Conservation (phyloP, 2,113 vertebrate genomes). For the Otocyon megalotis region DNA sequence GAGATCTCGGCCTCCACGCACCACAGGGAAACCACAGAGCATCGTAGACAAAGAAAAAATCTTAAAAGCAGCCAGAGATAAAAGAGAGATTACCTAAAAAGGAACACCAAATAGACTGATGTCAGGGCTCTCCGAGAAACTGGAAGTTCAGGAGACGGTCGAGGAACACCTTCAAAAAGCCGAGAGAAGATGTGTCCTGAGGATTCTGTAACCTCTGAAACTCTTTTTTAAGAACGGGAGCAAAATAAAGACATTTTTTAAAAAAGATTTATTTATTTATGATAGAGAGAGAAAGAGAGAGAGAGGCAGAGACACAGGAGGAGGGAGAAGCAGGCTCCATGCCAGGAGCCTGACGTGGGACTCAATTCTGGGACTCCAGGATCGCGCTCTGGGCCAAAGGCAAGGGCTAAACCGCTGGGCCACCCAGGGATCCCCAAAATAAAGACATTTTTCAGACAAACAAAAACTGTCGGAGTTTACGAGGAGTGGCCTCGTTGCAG, state of each 20-base stretch:
- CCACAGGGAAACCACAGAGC: not conserved
- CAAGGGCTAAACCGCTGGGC: too few relatives aligned
- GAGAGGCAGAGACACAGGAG: too few relatives aligned
- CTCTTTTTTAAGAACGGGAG: constrained; percentile 4
- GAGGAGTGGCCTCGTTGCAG: not conserved
- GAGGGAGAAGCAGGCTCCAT: too few relatives aligned
- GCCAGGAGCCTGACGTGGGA: too few relatives aligned
- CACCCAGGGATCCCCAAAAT: not conserved
- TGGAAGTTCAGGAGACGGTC: not conserved
- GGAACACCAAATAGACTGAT: not conserved
- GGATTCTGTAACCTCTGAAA: constrained; percentile 31
- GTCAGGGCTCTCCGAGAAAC: constrained; percentile 12
- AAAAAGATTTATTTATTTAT: too few relatives aligned
- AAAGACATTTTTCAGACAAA: constrained; percentile 54
- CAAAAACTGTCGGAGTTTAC: constrained; percentile 25
- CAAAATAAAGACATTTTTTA: constrained; percentile 40
- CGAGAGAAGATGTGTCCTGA: not conserved
- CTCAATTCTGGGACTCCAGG: too few relatives aligned
- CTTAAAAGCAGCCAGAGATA: constrained; percentile 53
- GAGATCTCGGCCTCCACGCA: not conserved
- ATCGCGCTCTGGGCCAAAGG: too few relatives aligned
- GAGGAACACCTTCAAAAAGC: constrained; percentile 41
- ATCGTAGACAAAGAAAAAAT: not conserved
- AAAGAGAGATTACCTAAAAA: constrained; percentile 55
- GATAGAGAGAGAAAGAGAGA: too few relatives aligned